Evolutionary conservation across 2,888 invertebrate genomes (phyloP).

Genomic region (Drosophila kokeensis): DNA sequence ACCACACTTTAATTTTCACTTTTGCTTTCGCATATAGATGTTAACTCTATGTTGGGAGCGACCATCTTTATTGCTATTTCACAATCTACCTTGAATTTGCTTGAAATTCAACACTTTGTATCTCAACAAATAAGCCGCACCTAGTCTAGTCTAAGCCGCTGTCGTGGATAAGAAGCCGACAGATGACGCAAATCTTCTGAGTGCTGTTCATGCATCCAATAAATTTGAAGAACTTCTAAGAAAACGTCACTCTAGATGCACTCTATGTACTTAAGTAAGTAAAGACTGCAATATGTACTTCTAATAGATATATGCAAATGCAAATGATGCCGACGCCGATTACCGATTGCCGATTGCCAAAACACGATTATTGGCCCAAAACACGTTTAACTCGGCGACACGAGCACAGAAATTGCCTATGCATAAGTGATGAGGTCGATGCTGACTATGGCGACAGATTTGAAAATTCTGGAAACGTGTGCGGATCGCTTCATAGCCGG

Average conservation of each 20-base stretch:
- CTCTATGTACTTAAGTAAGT: background rate
- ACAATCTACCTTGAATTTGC: conserved; percentile 11
- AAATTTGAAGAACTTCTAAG: conserved; percentile 48
- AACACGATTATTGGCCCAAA: conserved; percentile 41
- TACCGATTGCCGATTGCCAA: conserved; percentile 16
- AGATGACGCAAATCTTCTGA: conserved; percentile 35
- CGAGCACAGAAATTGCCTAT: conserved; percentile 55
- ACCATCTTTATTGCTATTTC: conserved; percentile 23
- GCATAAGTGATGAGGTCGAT: conserved; percentile 60
- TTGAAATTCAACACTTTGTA: conserved; percentile 33
- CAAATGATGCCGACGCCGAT: conserved; percentile 41
- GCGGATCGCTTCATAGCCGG: conserved; percentile 51
- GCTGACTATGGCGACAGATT: conserved; percentile 46
- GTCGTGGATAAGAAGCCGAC: conserved; percentile 9
- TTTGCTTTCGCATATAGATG: conserved; percentile 4
- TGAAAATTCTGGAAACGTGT: conserved; percentile 70
- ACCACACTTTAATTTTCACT: conserved; percentile 1
- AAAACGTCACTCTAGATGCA: conserved; percentile 52
- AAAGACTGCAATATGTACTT: conserved; percentile 5
- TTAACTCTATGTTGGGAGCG: conserved; percentile 2
- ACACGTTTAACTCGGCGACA: conserved; percentile 61
- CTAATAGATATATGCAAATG: conserved; percentile 40
- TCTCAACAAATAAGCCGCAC: conserved; percentile 43
- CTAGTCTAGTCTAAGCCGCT: conserved; percentile 19
- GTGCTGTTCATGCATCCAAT: conserved; percentile 2